A percentile compares a stretch with the other conserved stretches of the same genome.
These are phyloP conservation scores for Meganola albula DNA, from an alignment of 2,888 invertebrate genomes.

Conservation along the genomic window DNA sequence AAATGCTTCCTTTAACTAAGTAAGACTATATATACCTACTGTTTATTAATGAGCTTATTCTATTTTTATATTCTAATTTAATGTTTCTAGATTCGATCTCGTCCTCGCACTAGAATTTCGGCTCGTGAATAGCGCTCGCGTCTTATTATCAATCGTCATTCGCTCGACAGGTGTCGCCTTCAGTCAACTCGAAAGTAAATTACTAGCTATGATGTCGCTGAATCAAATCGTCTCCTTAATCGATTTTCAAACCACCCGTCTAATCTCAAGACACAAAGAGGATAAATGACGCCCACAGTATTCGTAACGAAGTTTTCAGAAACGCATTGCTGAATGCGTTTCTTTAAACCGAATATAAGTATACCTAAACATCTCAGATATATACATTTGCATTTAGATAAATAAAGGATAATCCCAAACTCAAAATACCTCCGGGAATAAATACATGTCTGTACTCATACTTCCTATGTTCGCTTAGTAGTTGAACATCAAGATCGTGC, in stretches of 20 bases:
- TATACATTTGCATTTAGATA: too few relatives aligned
- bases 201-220: conserved; percentile 73
- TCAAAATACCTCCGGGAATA: too few relatives aligned
- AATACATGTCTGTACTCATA: conserved; percentile 29
- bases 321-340: too few relatives aligned
- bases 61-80: too few relatives aligned
- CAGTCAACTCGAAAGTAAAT: conserved; percentile 76
- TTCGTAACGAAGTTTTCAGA: too few relatives aligned
- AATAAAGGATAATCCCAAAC: too few relatives aligned
- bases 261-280: conserved; percentile 43
- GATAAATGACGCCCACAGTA: conserved; percentile 41
- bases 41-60: too few relatives aligned
- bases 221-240: conserved; percentile 69
- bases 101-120: conserved; percentile 53
- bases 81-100: too few relatives aligned
- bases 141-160: conserved; percentile 75
- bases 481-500: conserved; percentile 65
- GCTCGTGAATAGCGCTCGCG: conserved; percentile 67
- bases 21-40: too few relatives aligned
- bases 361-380: too few relatives aligned
- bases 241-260: conserved; percentile 64
- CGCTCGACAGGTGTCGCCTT: conserved; percentile 75
- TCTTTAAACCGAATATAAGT: too few relatives aligned
- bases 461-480: conserved; percentile 45
- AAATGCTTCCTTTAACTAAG: conserved; percentile 45